Evolutionary conservation across 2,113 vertebrate species (phyloP).

Genomic region (Suricata suricatta): DNA sequence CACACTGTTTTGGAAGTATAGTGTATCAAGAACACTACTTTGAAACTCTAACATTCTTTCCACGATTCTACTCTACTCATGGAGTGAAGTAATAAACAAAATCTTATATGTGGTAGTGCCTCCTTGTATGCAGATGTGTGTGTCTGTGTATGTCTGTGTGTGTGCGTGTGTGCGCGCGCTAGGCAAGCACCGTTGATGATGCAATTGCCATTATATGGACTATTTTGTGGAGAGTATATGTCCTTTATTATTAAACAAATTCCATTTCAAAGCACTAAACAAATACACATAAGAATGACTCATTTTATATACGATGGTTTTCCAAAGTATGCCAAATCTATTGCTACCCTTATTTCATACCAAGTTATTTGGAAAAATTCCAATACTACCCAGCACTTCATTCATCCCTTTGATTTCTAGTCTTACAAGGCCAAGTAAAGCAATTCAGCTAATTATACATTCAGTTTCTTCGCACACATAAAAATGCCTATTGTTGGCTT

Average conservation of each 20-base stretch:
- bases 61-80: not conserved
- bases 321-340: not conserved
- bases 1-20: not conserved
- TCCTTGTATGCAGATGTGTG: not conserved
- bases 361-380: constrained; percentile 61
- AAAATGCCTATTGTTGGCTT: constrained; percentile 71
- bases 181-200: not conserved
- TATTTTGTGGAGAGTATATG: not conserved
- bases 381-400: constrained; percentile 54
- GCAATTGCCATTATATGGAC: not conserved
- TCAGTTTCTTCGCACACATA: constrained; percentile 66
- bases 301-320: not conserved
- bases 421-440: constrained; percentile 73
- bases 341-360: constrained; percentile 53
- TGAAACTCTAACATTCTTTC: not conserved
- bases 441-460: constrained; percentile 76
- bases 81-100: not conserved
- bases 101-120: not conserved
- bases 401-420: constrained; percentile 72
- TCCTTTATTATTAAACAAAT: constrained; percentile 13
- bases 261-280: constrained; percentile 21
- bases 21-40: not conserved
- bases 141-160: not conserved
- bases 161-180: accelerated
- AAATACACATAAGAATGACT: not conserved